Percentiles rank a stretch among this genome's conserved stretches.
These are phyloP conservation scores for Echinometra lucunter DNA, from an alignment of 53 echinoderm and acorn worm genomes.

Conservation along the genomic window DNA sequence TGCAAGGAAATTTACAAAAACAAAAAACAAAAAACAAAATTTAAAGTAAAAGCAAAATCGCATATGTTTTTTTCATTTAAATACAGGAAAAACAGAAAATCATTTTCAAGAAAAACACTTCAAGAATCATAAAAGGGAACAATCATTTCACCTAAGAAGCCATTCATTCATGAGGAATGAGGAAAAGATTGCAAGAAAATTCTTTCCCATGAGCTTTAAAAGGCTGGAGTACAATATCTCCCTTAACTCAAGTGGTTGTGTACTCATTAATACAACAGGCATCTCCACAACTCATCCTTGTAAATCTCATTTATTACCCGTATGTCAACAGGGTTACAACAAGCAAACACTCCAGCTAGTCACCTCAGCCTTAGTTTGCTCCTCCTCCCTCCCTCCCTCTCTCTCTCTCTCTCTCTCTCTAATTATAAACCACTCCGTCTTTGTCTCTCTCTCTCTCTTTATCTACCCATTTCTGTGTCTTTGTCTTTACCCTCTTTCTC, in stretches of 20 bases:
- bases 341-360: conserved; percentile 55
- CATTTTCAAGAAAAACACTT: neutral
- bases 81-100: too few species aligned
- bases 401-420: conserved; percentile 16
- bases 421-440: too few species aligned
- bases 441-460: neutral
- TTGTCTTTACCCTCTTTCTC: neutral
- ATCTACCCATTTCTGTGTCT: neutral
- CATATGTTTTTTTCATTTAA: too few species aligned
- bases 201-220: neutral
- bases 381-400: neutral
- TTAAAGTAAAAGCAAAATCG: too few species aligned
- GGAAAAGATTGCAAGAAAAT: neutral
- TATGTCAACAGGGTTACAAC: conserved; percentile 64
- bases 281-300: conserved; percentile 55
- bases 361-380: neutral
- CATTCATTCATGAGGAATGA: neutral
- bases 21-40: neutral
- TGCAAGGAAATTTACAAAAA: neutral
- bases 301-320: conserved; percentile 68
- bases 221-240: neutral
- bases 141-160: neutral
- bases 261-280: conserved; percentile 45
- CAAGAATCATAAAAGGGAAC: neutral
- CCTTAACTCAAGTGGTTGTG: conserved; percentile 37